Conservation (phyloP, 2,888 invertebrate genomes). For the Andrena bucephala region DNA sequence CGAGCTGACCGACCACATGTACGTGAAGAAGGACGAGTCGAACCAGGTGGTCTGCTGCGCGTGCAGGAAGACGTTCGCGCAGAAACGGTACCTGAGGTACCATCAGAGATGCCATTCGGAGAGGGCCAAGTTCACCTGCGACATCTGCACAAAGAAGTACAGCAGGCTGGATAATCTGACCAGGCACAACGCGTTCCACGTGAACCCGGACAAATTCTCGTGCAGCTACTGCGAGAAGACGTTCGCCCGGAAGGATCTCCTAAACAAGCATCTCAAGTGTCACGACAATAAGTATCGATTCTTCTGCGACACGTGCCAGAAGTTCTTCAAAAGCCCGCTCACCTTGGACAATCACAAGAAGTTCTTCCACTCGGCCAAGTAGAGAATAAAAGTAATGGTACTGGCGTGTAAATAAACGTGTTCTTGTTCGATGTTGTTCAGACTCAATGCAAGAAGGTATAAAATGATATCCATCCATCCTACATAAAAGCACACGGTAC, state of each 20-base stretch:
- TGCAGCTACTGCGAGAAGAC: conserved; percentile 80
- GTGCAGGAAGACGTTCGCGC: conserved; percentile 79
- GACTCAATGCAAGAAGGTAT: too few relatives aligned
- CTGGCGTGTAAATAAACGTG: too few relatives aligned
- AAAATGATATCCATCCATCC: background rate
- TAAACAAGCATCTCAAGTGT: conserved; percentile 81
- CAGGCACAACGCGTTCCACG: conserved; percentile 81
- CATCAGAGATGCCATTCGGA: conserved; percentile 81
- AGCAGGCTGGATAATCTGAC: conserved; percentile 81
- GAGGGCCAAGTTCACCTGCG: conserved; percentile 79
- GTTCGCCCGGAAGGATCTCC: conserved; percentile 80
- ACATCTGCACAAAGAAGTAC: conserved; percentile 80
- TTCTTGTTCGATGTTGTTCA: too few relatives aligned
- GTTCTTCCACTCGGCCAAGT: conserved; percentile 23
- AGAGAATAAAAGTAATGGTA: background rate
- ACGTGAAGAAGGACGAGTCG: conserved; percentile 72
- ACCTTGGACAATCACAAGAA: conserved; percentile 77
- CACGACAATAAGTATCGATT: conserved; percentile 80
- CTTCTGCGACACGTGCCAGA: conserved; percentile 78
- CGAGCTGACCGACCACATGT: conserved; percentile 76
- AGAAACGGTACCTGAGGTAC: conserved; percentile 80
- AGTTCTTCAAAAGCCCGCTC: conserved; percentile 79
- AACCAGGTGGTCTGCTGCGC: conserved; percentile 80
- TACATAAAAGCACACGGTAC: background rate
- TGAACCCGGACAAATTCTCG: conserved; percentile 81